Conservation (phyloP, 2,888 invertebrate genomes). For the Campopleginae sp. region DNA sequence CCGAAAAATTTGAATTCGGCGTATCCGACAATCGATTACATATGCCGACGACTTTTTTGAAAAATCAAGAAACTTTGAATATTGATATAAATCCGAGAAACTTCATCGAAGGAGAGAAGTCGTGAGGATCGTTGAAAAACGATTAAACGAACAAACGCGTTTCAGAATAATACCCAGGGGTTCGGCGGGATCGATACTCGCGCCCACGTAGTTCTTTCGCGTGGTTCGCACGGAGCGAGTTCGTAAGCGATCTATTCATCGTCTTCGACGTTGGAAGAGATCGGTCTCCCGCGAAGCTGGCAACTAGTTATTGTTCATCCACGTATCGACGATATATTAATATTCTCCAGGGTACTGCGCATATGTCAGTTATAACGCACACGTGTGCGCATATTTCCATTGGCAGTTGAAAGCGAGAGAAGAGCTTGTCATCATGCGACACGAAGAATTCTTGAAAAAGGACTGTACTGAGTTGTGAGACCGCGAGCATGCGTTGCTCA, state of each 20-base stretch:
- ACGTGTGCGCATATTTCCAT: background rate
- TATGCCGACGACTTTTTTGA: background rate
- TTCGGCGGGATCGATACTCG: slow-evolving; percentile 58
- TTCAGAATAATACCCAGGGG: slow-evolving; percentile 34
- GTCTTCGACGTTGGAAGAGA: background rate
- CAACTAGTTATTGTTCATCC: slow-evolving; percentile 1
- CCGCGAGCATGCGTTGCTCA: background rate
- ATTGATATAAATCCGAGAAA: background rate
- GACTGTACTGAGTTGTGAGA: background rate
- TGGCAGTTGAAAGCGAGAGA: background rate
- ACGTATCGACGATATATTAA: background rate
- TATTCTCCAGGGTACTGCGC: background rate
- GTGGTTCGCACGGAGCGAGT: background rate
- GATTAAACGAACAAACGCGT: slow-evolving; percentile 24
- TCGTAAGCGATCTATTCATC: slow-evolving; percentile 13
- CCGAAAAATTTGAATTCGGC: background rate
- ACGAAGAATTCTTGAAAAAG: background rate
- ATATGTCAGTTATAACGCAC: background rate
- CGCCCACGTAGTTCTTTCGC: slow-evolving; percentile 58
- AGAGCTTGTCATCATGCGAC: background rate
- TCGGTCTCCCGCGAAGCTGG: slow-evolving; percentile 27
- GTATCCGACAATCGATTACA: background rate
- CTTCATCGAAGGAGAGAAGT: slow-evolving; percentile 1
- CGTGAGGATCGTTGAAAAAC: background rate
- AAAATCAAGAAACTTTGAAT: background rate